Conservation (phyloP, 2,797 vertebrate genomes). For the Sorex maritimensis region DNA sequence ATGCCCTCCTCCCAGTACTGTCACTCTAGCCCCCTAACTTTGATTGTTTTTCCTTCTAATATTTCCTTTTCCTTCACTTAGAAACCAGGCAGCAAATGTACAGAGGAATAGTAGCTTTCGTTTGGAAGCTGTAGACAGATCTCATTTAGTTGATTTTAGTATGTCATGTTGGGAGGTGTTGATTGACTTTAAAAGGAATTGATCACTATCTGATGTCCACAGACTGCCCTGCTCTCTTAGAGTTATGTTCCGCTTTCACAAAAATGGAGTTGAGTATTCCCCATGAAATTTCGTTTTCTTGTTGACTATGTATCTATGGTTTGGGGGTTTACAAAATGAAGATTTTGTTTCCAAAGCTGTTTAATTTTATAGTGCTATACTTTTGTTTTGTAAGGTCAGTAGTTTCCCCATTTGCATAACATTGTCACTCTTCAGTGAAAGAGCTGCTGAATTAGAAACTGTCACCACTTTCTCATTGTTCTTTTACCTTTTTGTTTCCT, state of each 20-base stretch:
- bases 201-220: background rate
- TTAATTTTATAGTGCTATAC: constrained; percentile 46
- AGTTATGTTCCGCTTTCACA: constrained; percentile 38
- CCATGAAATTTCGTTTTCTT: constrained; percentile 38
- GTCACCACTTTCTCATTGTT: constrained; percentile 61
- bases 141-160: constrained; percentile 11
- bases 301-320: constrained; percentile 14
- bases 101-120: background rate
- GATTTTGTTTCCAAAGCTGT: constrained; percentile 15
- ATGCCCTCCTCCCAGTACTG: too few relatives aligned
- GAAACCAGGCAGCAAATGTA: background rate
- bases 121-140: background rate
- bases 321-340: constrained; percentile 47
- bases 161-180: constrained; percentile 8
- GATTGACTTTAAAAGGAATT: background rate
- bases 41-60: background rate
- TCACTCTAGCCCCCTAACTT: background rate
- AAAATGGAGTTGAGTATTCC: constrained; percentile 36
- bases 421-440: constrained; percentile 57
- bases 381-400: constrained; percentile 62
- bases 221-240: background rate
- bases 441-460: constrained; percentile 51
- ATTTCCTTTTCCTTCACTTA: constrained; percentile 24
- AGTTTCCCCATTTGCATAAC: constrained; percentile 36
- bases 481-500: constrained; percentile 69